Evolutionary conservation across 2,888 invertebrate genomes (phyloP).

Genomic region (Stegophylla sp.): DNA sequence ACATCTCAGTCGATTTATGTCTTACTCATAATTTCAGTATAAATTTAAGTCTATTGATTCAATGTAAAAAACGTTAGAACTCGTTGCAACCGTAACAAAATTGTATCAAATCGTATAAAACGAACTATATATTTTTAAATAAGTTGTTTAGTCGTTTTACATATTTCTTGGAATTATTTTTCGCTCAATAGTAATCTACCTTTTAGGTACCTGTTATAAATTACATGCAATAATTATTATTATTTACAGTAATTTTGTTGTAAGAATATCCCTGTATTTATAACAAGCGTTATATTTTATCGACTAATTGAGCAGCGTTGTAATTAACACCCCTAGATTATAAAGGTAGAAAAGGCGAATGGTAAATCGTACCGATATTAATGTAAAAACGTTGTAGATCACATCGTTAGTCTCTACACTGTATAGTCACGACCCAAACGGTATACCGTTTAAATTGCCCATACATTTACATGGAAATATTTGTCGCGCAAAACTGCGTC

Average conservation of each 20-base stretch:
- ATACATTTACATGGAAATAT: not conserved
- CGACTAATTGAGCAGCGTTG: not conserved
- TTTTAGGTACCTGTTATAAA: too few relatives aligned
- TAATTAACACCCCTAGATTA: slow-evolving; percentile 23
- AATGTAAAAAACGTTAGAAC: too few relatives aligned
- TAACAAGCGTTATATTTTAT: not conserved
- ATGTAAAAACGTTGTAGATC: not conserved
- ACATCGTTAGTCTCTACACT: not conserved
- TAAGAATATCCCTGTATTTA: not conserved
- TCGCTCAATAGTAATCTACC: too few relatives aligned
- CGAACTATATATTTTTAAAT: too few relatives aligned
- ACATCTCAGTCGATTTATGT: too few relatives aligned
- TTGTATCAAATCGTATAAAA: too few relatives aligned
- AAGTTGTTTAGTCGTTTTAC: too few relatives aligned
- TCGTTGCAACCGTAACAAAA: too few relatives aligned
- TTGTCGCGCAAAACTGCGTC: not conserved
- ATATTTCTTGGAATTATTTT: too few relatives aligned
- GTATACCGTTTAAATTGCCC: not conserved
- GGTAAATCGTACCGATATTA: slow-evolving; percentile 1
- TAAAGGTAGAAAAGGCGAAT: slow-evolving; percentile 21
- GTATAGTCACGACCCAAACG: not conserved
- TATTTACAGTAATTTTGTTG: not conserved
- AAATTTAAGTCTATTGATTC: too few relatives aligned
- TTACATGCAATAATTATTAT: not conserved
- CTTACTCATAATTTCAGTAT: too few relatives aligned